Evolutionary conservation across 2,113 vertebrate species (phyloP), one percentile per base, ranked within the genome.

Genomic region (Brachyhypopomus occidentalis): DNA sequence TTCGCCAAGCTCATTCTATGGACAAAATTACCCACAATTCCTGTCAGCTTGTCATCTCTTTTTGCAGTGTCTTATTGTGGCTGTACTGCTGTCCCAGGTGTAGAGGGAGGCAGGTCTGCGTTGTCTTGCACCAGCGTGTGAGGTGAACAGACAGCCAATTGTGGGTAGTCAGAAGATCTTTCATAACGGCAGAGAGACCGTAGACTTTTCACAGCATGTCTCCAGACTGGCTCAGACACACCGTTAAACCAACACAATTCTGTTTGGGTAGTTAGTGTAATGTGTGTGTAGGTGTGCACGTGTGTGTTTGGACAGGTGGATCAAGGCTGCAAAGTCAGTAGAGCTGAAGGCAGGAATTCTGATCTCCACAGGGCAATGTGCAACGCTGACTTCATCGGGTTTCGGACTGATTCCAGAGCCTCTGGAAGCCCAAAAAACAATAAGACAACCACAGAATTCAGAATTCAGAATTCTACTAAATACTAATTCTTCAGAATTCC

Each of bases 261-360:
- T 87, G 86, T 88, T 85, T 90, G 73, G 84, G 87, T 74, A 86
- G 84, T 78, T 14, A 8, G 72, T 11, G 22, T 14, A 48, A 48
- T 66, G 2, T 12, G 36, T 79, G 20, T 48, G 59, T 78, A 45
- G 66, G 67, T 62, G 59, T 52, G 36, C 70, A 41, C 48, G 19
- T 80, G 84, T 23, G 72, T 91, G 90, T 91, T 91, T 90, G 79
- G 80, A 89, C 90, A 91, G 89, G 89, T 90, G 90, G 89, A 73
- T 72, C 58, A 72, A 36, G 55, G 70, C 66, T 60, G 52, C 84
- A 80, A 73, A 84, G 79, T 89, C 86, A 84, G 86, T 72, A 69
- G 27, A 75, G 78, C 78, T 66, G 45, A 75, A 66, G 30, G 38
- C n/a, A 20, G 72, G 1, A 16, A 30, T 48, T 77, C 77, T 55